Conservation (phyloP, 2,888 invertebrate genomes). For the Drosophila recens region DNA sequence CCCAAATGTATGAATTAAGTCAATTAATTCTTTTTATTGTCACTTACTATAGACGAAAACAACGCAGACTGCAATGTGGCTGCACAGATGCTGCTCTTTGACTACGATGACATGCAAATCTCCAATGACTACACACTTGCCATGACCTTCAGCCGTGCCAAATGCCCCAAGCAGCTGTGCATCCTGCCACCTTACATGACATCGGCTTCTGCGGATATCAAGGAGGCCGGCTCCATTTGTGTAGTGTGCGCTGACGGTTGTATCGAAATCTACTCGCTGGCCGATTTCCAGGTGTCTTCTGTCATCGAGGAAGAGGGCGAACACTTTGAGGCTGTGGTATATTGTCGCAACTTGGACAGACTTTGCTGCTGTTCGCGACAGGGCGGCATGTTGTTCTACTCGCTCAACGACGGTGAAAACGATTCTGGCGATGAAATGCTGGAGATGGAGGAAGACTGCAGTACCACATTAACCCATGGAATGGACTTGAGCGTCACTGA, state of each 20-base stretch:
- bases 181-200: slow-evolving; percentile 86
- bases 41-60: slow-evolving; percentile 47
- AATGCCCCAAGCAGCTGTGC: slow-evolving; percentile 90
- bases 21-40: neutral
- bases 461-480: slow-evolving; percentile 68
- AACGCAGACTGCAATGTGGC: slow-evolving; percentile 75
- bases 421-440: slow-evolving; percentile 89
- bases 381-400: slow-evolving; percentile 93
- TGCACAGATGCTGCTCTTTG: slow-evolving; percentile 81
- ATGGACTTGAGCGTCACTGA: slow-evolving; percentile 79
- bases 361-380: slow-evolving; percentile 93
- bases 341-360: slow-evolving; percentile 94
- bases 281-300: slow-evolving; percentile 89
- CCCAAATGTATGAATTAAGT: neutral
- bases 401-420: slow-evolving; percentile 90
- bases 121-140: slow-evolving; percentile 84
- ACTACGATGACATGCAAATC: slow-evolving; percentile 75
- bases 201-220: slow-evolving; percentile 39
- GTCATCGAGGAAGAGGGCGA: slow-evolving; percentile 89
- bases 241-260: slow-evolving; percentile 91
- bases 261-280: slow-evolving; percentile 90
- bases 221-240: slow-evolving; percentile 88
- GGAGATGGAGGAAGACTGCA: slow-evolving; percentile 88
- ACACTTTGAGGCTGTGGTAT: slow-evolving; percentile 92
- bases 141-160: slow-evolving; percentile 87